Evolutionary conservation across 2,113 vertebrate species (phyloP), one percentile per base, ranked within the genome.

Genomic region (Ceyx cyanopectus): DNA sequence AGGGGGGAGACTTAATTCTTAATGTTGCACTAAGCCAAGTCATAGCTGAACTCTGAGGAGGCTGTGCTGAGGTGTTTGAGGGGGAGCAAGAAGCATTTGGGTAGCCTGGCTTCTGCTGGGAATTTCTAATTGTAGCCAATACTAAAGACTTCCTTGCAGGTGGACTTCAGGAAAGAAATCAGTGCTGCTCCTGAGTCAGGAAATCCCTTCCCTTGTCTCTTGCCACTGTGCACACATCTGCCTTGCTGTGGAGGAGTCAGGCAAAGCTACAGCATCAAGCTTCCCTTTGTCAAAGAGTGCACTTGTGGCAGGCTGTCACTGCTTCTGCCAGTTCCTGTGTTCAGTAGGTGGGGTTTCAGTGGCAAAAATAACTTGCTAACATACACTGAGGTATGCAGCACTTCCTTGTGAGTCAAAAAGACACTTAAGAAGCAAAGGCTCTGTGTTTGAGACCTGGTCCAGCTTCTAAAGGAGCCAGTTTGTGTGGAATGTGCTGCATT

Each of bases 401-500:
- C 19, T 94, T 94, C 57, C 66, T 75, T 51, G 48, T 85, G 92
- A 96, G 79, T 83, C 83, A 81, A 82, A 92, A 80, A 72, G 76
- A 68, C n/a, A 1, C 46, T n/a, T n/a, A 61, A 51, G 67, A 85
- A 69, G 76, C 27, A 56, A 76, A 73, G 57, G 2, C 26, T 51
- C 62, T 30, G 37, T 82, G 70, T 34, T 24, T 81, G 32, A 41
- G 58, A 57, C 30, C 62, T 89, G 22, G 17, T 62, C 48, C 3
- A 13, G 8, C 40, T 87, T 81, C 51, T 63, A 9, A 78, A 63
- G 53, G 32, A 94, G 54, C 66, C 27, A 61, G 41, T 73, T 74
- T 10, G 2, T 46, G 4, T 53, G 29, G 15, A 70, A 41, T 21
- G 8, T 5, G 4, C 7, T 74, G 11, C 22, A 15, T 81, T 84